Percentiles rank a stretch among this genome's conserved stretches.
Conservation (phyloP, 2,888 invertebrate genomes). For the Hofmannophila pseudospretella region DNA sequence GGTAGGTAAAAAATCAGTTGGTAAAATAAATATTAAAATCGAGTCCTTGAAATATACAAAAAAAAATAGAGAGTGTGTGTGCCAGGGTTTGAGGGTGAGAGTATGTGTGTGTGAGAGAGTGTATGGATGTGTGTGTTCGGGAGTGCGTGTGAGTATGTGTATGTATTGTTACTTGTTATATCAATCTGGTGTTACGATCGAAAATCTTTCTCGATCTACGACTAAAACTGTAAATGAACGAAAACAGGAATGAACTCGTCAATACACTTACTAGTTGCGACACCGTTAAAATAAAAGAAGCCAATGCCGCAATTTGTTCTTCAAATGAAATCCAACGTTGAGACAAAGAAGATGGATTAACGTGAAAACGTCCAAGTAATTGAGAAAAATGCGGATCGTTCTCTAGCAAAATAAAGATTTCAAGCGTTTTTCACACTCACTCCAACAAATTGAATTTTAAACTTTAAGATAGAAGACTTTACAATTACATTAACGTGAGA, state of each 20-base stretch:
- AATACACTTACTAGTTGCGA: neutral
- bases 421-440: conserved; percentile 17
- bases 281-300: conserved; percentile 37
- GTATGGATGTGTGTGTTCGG: too few species aligned
- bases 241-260: neutral
- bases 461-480: conserved; percentile 18
- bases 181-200: too few species aligned
- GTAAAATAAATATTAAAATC: too few species aligned
- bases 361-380: conserved; percentile 69
- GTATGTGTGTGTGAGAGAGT: too few species aligned
- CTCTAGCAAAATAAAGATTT: conserved; percentile 50
- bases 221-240: too few species aligned
- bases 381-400: conserved; percentile 71
- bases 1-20: too few species aligned
- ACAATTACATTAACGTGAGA: neutral
- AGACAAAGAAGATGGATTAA: conserved; percentile 72
- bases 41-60: too few species aligned
- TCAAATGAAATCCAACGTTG: conserved; percentile 60
- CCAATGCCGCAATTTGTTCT: conserved; percentile 55
- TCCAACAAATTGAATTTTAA: conserved; percentile 27
- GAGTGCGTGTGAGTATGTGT: too few species aligned
- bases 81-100: too few species aligned
- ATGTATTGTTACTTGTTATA: too few species aligned
- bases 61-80: too few species aligned
- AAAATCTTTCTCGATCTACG: too few species aligned